phyloP scores from a whole-genome alignment of 2,888 invertebrate genomes.

The Sphinx pinastri region DNA sequence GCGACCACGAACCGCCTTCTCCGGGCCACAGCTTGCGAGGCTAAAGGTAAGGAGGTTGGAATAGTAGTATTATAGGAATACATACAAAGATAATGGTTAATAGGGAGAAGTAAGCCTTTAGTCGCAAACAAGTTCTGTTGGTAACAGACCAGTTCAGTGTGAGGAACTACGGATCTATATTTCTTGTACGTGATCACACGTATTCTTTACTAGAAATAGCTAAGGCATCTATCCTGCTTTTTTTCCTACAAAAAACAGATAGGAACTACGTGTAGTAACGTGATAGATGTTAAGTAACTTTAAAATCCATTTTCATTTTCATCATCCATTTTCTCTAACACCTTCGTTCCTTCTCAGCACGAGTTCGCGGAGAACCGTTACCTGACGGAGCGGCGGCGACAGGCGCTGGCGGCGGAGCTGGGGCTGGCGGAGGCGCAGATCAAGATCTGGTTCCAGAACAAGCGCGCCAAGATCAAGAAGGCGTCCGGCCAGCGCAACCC shows the following conservation, averaged over 20 bases:
- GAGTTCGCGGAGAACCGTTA: constrained; percentile 97
- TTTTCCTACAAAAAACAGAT: too few relatives aligned
- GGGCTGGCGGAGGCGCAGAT: constrained; percentile 98
- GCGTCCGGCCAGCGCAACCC: constrained; percentile 93
- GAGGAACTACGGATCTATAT: too few relatives aligned
- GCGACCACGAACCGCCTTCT: constrained; percentile 97
- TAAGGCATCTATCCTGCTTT: too few relatives aligned
- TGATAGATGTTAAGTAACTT: neutral
- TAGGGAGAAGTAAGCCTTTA: too few relatives aligned
- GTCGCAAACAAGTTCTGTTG: too few relatives aligned
- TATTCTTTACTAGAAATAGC: too few relatives aligned
- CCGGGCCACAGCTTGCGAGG: constrained; percentile 94
- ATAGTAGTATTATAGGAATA: too few relatives aligned
- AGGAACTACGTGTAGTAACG: too few relatives aligned
- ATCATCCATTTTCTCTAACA: too few relatives aligned
- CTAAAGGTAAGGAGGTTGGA: constrained; percentile 85
- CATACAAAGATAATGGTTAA: too few relatives aligned
- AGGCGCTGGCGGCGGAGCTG: constrained; percentile 94
- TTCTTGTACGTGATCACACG: too few relatives aligned
- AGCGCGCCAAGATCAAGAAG: constrained; percentile 98
- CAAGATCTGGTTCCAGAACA: constrained; percentile 99
- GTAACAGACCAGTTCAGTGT: too few relatives aligned
- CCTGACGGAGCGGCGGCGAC: constrained; percentile 95
- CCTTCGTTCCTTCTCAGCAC: constrained; percentile 74
- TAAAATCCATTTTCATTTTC: neutral